Evolutionary conservation across 2,113 vertebrate genomes (phyloP).

Genomic region (Callopanchax toddi): DNA sequence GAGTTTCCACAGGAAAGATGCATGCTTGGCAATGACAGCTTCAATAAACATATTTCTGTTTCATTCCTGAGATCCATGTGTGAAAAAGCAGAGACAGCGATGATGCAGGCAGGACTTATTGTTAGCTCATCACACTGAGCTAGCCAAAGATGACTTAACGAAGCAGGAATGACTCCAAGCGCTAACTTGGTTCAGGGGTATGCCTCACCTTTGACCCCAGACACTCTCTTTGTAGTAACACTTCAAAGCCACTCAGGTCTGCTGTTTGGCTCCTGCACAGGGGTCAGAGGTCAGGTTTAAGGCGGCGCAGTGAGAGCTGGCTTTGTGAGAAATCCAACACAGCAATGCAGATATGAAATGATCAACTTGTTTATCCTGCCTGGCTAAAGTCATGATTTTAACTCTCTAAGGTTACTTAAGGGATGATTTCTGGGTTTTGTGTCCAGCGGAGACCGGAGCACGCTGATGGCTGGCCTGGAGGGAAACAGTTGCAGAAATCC

Average conservation of each 20-base stretch:
- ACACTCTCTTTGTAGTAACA: conserved; percentile 48
- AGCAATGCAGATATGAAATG: too few species aligned
- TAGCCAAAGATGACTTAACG: conserved; percentile 65
- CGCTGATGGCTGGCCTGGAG: conserved; percentile 81
- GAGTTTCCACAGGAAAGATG: conserved; percentile 5
- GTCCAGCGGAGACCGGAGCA: conserved; percentile 68
- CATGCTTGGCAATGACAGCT: not conserved
- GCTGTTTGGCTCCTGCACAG: conserved; percentile 50
- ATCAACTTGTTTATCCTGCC: too few species aligned
- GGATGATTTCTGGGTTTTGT: conserved; percentile 36
- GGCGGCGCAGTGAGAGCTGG: conserved; percentile 40
- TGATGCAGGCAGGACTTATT: conserved; percentile 19
- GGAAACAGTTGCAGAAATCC: conserved; percentile 95
- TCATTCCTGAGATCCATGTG: not conserved
- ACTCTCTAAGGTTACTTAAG: conserved; percentile 11
- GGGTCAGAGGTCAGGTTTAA: conserved; percentile 58
- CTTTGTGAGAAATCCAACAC: conserved; percentile 45
- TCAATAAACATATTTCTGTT: conserved; percentile 9
- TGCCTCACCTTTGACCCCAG: conserved; percentile 59
- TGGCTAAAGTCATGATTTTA: too few species aligned
- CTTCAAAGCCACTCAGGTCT: conserved; percentile 75
- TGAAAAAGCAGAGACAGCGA: conserved; percentile 27
- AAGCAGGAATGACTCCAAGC: conserved; percentile 55
- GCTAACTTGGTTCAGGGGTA: conserved; percentile 52
- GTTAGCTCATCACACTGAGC: too few species aligned